These are phyloP conservation scores for Encarsia formosa DNA, from an alignment of 2,888 invertebrate genomes.

Conservation along the genomic window DNA sequence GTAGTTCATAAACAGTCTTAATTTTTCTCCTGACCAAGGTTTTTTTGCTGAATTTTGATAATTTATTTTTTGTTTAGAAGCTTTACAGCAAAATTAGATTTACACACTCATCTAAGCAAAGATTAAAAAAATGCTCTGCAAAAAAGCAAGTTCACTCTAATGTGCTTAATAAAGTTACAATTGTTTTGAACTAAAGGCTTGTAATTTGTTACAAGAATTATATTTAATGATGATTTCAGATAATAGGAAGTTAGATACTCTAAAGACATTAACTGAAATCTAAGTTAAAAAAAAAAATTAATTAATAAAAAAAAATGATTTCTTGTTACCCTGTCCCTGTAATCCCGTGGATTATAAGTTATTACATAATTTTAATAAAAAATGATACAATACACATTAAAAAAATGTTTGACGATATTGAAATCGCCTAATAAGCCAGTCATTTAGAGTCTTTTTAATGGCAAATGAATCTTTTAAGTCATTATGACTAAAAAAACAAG, in stretches of 20 bases:
- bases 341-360: slow-evolving; percentile 3
- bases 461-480: slow-evolving; percentile 38
- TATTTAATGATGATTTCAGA: too few species aligned
- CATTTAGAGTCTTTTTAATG: slow-evolving; percentile 41
- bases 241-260: too few species aligned
- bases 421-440: slow-evolving; percentile 31
- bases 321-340: background rate
- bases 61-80: too few species aligned
- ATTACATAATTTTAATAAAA: slow-evolving; percentile 12
- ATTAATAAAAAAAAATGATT: background rate
- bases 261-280: too few species aligned
- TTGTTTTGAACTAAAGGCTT: too few species aligned
- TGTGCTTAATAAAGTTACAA: too few species aligned
- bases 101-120: too few species aligned
- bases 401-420: slow-evolving; percentile 12
- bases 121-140: too few species aligned
- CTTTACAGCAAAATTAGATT: too few species aligned
- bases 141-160: too few species aligned
- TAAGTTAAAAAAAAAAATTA: too few species aligned
- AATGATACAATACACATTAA: slow-evolving; percentile 12
- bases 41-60: slow-evolving; percentile 7
- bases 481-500: slow-evolving; percentile 28
- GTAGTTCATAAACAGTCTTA: slow-evolving; percentile 23
- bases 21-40: background rate
- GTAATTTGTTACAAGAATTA: too few species aligned